Percentiles rank a stretch among this genome's conserved stretches.
Evolutionary conservation across 2,888 invertebrate species (phyloP).

Genomic region (Latrodectus hesperus): DNA sequence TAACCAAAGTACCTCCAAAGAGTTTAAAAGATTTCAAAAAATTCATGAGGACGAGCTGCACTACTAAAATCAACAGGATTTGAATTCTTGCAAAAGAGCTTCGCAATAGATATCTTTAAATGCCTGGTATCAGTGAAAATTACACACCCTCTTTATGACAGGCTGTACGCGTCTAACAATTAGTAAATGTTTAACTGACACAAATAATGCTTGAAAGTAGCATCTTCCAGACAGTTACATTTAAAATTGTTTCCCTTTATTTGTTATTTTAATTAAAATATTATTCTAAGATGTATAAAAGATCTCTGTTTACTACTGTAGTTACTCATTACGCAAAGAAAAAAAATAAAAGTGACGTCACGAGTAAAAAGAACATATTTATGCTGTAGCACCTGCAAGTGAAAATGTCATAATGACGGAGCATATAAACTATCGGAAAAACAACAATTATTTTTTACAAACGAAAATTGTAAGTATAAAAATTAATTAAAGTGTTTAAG

Average conservation of each 20-base stretch:
- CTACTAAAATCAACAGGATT: neutral
- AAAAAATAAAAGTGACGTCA: slow-evolving; percentile 63
- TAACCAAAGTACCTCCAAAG: slow-evolving; percentile 30
- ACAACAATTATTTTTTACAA: no score
- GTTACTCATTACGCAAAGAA: slow-evolving; percentile 59
- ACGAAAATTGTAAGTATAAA: no score
- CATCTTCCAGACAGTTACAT: neutral
- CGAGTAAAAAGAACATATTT: neutral
- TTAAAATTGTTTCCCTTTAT: slow-evolving; percentile 12
- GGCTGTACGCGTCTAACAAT: neutral
- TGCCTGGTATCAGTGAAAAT: slow-evolving; percentile 21
- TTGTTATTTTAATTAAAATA: slow-evolving; percentile 6
- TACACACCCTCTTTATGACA: slow-evolving; percentile 43
- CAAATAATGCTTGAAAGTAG: neutral
- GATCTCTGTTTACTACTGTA: slow-evolving; percentile 44
- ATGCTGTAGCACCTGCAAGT: neutral
- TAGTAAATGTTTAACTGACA: neutral
- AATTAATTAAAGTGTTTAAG: no score
- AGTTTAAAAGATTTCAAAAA: slow-evolving; percentile 7
- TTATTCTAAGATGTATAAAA: slow-evolving; percentile 17
- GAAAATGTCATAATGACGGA: neutral
- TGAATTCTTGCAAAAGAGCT: slow-evolving; percentile 2
- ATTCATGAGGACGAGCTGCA: slow-evolving; percentile 21
- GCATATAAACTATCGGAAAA: no score
- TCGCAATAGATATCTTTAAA: slow-evolving; percentile 13